Percentiles rank a stretch among this genome's conserved stretches.
Conservation (phyloP, 2,797 vertebrate species). For the Clarias laeviceps region DNA sequence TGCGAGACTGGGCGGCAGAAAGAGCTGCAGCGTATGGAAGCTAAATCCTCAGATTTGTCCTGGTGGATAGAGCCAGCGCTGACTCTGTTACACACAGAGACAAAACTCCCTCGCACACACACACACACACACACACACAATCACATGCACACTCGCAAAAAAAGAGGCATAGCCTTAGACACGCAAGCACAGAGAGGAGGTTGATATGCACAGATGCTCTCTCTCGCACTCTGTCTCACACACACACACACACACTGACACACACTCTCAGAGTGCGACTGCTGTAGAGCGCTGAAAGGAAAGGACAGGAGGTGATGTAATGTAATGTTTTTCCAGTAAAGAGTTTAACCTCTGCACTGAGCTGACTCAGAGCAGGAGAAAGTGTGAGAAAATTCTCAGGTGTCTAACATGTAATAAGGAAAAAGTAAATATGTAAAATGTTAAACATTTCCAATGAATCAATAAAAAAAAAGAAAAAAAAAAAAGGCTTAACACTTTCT, state of each 20-base stretch:
- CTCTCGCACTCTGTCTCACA: no score
- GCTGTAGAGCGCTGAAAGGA: slow-evolving; percentile 1
- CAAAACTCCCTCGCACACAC: slow-evolving; percentile 31
- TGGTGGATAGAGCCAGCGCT: slow-evolving; percentile 69
- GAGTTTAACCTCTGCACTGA: slow-evolving; percentile 39
- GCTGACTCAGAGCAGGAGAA: background rate
- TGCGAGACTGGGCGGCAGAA: slow-evolving; percentile 59
- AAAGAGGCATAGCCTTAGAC: background rate
- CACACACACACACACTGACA: slow-evolving; percentile 10
- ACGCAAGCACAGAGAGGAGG: background rate
- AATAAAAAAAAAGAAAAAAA: no score
- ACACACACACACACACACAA: slow-evolving; percentile 22
- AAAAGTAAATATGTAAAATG: background rate
- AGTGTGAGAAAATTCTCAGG: slow-evolving; percentile 6
- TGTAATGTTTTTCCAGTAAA: slow-evolving; percentile 20
- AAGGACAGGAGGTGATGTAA: slow-evolving; percentile 21
- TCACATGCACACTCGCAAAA: background rate
- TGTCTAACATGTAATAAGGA: background rate
- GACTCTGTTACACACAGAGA: slow-evolving; percentile 63
- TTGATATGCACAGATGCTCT: slow-evolving; percentile 17
- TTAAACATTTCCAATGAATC: background rate
- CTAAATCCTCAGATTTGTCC: slow-evolving; percentile 77
- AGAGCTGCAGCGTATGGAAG: slow-evolving; percentile 73
- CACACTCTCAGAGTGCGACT: background rate
- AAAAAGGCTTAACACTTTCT: no score